Evolutionary conservation across 1,140 invertebrate species (phyloP), one percentile per base, ranked within the genome.

Genomic region (Aphelenchoides avenae): DNA sequence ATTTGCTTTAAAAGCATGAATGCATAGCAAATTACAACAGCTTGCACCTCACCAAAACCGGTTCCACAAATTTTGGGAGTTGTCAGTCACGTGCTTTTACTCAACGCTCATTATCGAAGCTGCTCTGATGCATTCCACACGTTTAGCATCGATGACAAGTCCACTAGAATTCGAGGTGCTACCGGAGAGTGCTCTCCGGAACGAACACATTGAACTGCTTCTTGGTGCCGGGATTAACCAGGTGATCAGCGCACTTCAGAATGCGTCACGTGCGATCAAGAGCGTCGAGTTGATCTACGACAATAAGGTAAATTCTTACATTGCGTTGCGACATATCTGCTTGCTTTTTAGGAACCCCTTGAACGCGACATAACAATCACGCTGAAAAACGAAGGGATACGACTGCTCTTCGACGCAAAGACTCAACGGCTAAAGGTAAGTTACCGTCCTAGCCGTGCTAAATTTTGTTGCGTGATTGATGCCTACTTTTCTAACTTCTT

Each of bases 211-310:
- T 5, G 70, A 76, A 18, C 47, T 74, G 15, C 42, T 70, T n/a
- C 61, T 74, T 15, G 71, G 71, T 3, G 65, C 58, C 13, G 73
- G 70, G n/a, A 57, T 74, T 18, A 76, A 75, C 56, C 74, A 77
- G 39, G 70, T 66, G 3, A 62, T 75, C 31, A 42, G 39, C 7
- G 66, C 60, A 40, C 43, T 75, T 5, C 68, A 70, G 34, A 74
- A 77, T 27, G 66, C 57, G 29, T 57, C 64, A 5, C 43, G 58
- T 33, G 33, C 56, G 20, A 60, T 76, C 20, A 50, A 53, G n/a
- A 75, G 72, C 42, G 60, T 76, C n/a, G 53, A 69, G 40, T 51
- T 74, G 11, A 56, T 49, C 29, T 75, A 76, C 53, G 58, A 42
- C 18, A 76, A 75, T 31, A 75, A 75, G 61, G 71, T 74, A 37